These are phyloP conservation scores for Monodelphis domestica DNA, from an alignment of 2,797 vertebrate genomes.

Conservation along the genomic window DNA sequence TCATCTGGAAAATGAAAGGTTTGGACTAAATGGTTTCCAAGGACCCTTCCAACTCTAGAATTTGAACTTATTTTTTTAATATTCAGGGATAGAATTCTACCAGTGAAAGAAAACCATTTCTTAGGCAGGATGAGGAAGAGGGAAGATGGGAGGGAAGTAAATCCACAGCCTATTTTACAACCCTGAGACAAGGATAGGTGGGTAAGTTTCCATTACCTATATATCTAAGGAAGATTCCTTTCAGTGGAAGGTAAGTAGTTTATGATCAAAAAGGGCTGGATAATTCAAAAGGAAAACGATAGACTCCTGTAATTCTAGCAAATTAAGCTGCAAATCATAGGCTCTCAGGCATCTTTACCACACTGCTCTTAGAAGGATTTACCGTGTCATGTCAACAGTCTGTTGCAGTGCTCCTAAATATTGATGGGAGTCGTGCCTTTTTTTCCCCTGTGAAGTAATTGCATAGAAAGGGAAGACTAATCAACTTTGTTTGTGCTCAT, in stretches of 20 bases:
- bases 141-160: background rate
- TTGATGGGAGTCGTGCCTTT: conserved; percentile 1
- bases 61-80: conserved; percentile 18
- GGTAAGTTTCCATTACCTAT: background rate
- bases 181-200: background rate
- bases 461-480: conserved; percentile 37
- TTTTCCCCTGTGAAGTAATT: background rate
- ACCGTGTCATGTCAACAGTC: conserved; percentile 21
- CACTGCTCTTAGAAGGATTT: conserved; percentile 43
- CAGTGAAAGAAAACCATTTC: conserved; percentile 31
- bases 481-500: conserved; percentile 38
- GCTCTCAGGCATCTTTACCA: conserved; percentile 46
- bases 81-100: background rate
- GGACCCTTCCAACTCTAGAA: conserved; percentile 17
- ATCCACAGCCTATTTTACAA: background rate
- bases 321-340: conserved; percentile 33
- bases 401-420: conserved; percentile 29
- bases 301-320: conserved; percentile 15
- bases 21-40: background rate
- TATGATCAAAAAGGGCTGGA: conserved; percentile 54
- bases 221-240: conserved; percentile 6
- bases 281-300: conserved; percentile 23
- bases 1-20: background rate
- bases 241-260: background rate
- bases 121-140: conserved; percentile 19